These are phyloP conservation scores for Caenorhabditis sp. DNA, from an alignment of 2,888 invertebrate genomes.

Conservation along the genomic window DNA sequence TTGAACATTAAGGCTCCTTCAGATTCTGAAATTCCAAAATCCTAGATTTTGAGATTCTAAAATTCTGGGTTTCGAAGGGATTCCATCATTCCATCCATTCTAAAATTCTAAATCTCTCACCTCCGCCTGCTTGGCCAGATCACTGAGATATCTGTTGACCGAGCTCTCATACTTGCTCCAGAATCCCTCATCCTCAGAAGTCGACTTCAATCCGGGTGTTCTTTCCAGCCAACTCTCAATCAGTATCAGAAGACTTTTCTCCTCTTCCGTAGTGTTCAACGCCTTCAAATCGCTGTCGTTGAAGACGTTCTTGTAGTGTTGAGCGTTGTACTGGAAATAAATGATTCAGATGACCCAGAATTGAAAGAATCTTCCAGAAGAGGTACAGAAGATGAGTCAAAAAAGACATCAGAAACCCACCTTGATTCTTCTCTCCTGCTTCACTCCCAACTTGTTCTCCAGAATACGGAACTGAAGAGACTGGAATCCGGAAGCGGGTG, in stretches of 20 bases:
- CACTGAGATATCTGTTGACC: slow-evolving; percentile 87
- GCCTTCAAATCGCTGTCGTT: slow-evolving; percentile 63
- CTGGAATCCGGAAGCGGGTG: slow-evolving; percentile 98
- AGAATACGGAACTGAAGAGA: slow-evolving; percentile 94
- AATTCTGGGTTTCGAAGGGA: background rate
- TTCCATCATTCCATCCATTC: background rate
- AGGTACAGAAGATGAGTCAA: too few species aligned
- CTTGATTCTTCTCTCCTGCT: slow-evolving; percentile 68
- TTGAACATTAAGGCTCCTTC: background rate
- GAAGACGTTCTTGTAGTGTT: slow-evolving; percentile 87
- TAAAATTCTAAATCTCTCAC: slow-evolving; percentile 64
- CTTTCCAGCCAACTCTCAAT: slow-evolving; percentile 89
- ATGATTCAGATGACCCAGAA: background rate
- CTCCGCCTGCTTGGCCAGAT: slow-evolving; percentile 83
- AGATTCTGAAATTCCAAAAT: background rate
- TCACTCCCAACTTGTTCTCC: slow-evolving; percentile 92
- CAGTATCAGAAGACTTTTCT: slow-evolving; percentile 91
- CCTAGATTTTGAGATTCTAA: background rate
- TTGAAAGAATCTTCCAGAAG: slow-evolving; percentile 85
- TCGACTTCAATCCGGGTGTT: slow-evolving; percentile 91
- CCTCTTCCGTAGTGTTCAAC: slow-evolving; percentile 86
- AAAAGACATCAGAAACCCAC: too few species aligned
- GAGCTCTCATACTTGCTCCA: slow-evolving; percentile 92
- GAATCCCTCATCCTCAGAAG: slow-evolving; percentile 88
- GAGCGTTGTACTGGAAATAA: slow-evolving; percentile 90